Conservation (phyloP, 2,797 vertebrate genomes). For the Bovichtus diacanthus region DNA sequence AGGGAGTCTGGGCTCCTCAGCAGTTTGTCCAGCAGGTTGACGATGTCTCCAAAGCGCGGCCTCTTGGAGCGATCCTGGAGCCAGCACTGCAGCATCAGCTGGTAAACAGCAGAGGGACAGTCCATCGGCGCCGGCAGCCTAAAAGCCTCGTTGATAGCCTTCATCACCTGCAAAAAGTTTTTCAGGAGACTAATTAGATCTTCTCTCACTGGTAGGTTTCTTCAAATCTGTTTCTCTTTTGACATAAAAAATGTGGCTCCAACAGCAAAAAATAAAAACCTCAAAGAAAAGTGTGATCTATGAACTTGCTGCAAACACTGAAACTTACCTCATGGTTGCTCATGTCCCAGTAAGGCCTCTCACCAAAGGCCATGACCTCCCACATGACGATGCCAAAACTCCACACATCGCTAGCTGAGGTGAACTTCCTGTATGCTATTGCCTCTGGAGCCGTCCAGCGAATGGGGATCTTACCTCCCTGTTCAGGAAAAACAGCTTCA, state of each 20-base stretch:
- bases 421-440: constrained; percentile 97
- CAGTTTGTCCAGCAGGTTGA: constrained; percentile 96
- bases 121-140: constrained; percentile 96
- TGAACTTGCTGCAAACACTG: neutral
- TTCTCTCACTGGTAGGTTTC: neutral
- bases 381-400: constrained; percentile 99
- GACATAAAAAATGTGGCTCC: neutral
- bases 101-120: constrained; percentile 96
- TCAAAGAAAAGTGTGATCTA: neutral
- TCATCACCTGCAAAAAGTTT: constrained; percentile 91
- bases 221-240: neutral
- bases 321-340: constrained; percentile 86
- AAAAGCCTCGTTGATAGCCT: constrained; percentile 97
- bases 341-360: constrained; percentile 97
- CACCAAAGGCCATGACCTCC: constrained; percentile 98
- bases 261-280: too few species aligned
- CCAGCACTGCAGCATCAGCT: constrained; percentile 99
- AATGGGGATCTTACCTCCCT: constrained; percentile 99
- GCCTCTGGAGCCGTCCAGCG: constrained; percentile 98
- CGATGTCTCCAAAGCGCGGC: constrained; percentile 93
- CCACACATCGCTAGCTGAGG: constrained; percentile 97
- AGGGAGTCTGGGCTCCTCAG: constrained; percentile 94
- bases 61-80: constrained; percentile 93
- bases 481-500: neutral
- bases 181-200: constrained; percentile 6